Evolutionary conservation across 2,888 invertebrate genomes (phyloP), one percentile per base, ranked within the genome.

Genomic region (Acanthopleura granulata): DNA sequence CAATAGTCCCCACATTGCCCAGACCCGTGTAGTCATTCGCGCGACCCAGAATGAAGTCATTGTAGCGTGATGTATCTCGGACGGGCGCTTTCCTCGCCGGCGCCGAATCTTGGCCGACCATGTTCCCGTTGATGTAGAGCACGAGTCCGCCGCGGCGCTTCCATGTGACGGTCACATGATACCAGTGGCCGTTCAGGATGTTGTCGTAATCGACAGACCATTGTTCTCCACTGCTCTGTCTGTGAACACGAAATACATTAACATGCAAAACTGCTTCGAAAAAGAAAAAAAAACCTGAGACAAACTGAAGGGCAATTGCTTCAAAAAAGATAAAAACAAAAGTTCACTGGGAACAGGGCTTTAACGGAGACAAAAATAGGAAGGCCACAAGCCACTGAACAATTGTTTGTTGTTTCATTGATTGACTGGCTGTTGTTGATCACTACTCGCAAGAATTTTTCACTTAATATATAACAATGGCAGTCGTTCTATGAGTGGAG

Each of bases 121-220:
- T 80, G n/a, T 85, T 78, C 6, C 88, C 90, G 74, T 90, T 86
- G 29, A 89, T 77, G 76, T 85, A 88, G 62, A 90, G 76, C 27
- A 75, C 74, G 11, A 89, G 76, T 3, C 89, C 89, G 61, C 80
- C 72, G 1, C 79, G 75, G 18, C 84, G 83, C 27, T 82, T 77
- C 89, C 89, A 90, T 49, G 89, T 81, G 74, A 82, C 88, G 0
- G 85, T 79, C 75, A 89, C 85, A 81, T 90, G 89, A 77, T 90
- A 88, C 90, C 90, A 90, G 29, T 27, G 66, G 9, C 50, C 49
- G n/a, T 14, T 49, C 22, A 71, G 25, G n/a, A 83, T 74, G 72
- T 77, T 72, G 50, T 71, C 50, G 40, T 49, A 71, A 4, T 71
- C 50, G 18, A 49, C 71, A 4, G 50, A 49, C 71, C 71, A 71